Base-by-base conservation (phyloP, 2,113 vertebrate species). In the Gadus chalcogrammus region DNA sequence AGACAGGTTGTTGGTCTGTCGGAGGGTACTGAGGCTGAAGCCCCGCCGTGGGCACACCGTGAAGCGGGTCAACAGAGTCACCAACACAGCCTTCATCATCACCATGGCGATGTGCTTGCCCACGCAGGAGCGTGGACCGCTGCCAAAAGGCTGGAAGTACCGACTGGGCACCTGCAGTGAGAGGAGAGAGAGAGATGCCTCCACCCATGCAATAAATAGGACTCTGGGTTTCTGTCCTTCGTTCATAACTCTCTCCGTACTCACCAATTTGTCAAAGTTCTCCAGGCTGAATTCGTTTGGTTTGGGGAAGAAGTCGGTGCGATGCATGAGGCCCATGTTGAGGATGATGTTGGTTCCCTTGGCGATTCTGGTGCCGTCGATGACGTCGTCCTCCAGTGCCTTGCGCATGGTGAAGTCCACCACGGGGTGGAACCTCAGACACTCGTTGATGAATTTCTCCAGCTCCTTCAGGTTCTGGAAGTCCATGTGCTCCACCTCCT, bases 31-130 rank as follows among this genome's bases (percentile, higher is more conserved):
- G 16, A 97, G 62, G n/a, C 91, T 94, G 73, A 80, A 86, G 81
- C 92, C 94, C 56, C 87, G 88, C 20, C 84, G 76, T 1, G 92
- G 93, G 67, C 93, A 91, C 62, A 98, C 90, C 0, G 84, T 93
- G 89, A 93, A 98, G 0, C 92, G 74, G 31, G 81, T 92, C 87
- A 98, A 83, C 31, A 99, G 81, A 3, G 96, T 95, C 67, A 94
- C 94, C 68, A 99, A 87, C 77, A 96, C 91, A 15, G 91, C 92
- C 84, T 98, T 99, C 94, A 98, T 96, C 97, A 99, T 98, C 52
- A 97, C 94, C 95, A 96, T 95, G 81, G 97, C 93, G 2, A 98
- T 95, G 75, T 95, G 96, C 79, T 98, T 99, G 9, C 97, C 97
- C 24, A 94, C 96, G 1, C 97, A 99, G 67, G 93, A 90, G 0